phyloP scores from a whole-genome alignment of 2,113 vertebrate species.

The Hylia prasina region DNA sequence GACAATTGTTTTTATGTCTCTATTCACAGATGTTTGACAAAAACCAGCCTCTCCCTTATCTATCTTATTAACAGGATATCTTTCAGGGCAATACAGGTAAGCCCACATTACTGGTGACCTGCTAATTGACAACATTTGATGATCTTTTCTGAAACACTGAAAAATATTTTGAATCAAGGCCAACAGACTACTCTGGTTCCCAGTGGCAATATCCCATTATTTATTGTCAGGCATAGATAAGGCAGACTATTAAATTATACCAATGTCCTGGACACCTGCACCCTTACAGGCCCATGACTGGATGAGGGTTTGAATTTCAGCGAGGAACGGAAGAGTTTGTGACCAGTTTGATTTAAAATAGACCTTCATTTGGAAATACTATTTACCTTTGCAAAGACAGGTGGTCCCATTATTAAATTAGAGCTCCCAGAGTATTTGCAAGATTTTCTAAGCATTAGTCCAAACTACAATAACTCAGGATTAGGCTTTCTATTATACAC shows the following conservation, averaged over 20 bases:
- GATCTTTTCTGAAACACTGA: not conserved
- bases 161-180: not conserved
- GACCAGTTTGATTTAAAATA: not conserved
- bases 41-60: not conserved
- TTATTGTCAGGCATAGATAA: conserved; percentile 22
- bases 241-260: not conserved
- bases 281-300: not conserved
- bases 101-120: not conserved
- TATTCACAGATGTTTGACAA: not conserved
- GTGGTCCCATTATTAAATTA: not conserved
- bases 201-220: not conserved
- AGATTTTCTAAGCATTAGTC: not conserved
- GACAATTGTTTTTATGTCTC: not conserved
- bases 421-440: not conserved
- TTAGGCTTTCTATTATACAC: not conserved
- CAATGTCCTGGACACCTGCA: not conserved
- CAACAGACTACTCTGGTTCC: conserved; percentile 11
- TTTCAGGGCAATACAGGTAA: not conserved
- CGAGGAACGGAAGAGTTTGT: not conserved
- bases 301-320: not conserved
- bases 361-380: not conserved
- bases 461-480: not conserved
- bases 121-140: not conserved
- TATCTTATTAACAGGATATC: not conserved
- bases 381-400: not conserved